phyloP scores from a whole-genome alignment of 2,888 invertebrate genomes.

The Apotomis betuletana region DNA sequence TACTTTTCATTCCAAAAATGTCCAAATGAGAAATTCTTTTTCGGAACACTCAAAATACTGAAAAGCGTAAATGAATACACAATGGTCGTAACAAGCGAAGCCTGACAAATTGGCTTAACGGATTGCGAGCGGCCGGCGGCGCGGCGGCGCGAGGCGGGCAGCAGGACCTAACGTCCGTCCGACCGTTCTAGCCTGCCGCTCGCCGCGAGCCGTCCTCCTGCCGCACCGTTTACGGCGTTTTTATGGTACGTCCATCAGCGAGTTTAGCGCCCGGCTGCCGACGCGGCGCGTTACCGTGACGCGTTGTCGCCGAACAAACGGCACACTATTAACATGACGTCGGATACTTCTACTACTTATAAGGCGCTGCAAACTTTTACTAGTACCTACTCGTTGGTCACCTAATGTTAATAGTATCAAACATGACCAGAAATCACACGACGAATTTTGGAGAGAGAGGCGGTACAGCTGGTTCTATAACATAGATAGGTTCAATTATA shows the following conservation, averaged over 20 bases:
- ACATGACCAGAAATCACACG: too few relatives aligned
- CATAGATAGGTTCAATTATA: too few relatives aligned
- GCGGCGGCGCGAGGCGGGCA: too few relatives aligned
- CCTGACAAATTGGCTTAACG: conserved; percentile 37
- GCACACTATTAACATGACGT: not conserved
- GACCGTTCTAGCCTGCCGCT: not conserved
- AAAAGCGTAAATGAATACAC: conserved; percentile 40
- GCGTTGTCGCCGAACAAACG: not conserved
- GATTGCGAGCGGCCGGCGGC: conserved; percentile 10
- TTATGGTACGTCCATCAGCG: not conserved
- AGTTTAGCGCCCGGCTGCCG: not conserved
- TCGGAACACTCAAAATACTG: conserved; percentile 29
- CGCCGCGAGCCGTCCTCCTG: too few relatives aligned
- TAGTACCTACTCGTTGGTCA: too few relatives aligned
- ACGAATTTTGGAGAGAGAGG: too few relatives aligned
- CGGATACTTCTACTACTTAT: not conserved
- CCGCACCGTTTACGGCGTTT: not conserved
- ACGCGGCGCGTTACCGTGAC: not conserved
- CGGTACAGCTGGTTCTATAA: too few relatives aligned
- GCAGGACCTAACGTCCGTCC: not conserved
- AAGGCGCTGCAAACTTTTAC: too few relatives aligned
- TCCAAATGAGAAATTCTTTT: conserved; percentile 38
- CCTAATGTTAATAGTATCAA: too few relatives aligned
- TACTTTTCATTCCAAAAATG: conserved; percentile 36
- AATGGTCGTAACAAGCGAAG: conserved; percentile 35